Evolutionary conservation across 2,113 vertebrate species (phyloP).

Genomic region (Dipodomys merriami): DNA sequence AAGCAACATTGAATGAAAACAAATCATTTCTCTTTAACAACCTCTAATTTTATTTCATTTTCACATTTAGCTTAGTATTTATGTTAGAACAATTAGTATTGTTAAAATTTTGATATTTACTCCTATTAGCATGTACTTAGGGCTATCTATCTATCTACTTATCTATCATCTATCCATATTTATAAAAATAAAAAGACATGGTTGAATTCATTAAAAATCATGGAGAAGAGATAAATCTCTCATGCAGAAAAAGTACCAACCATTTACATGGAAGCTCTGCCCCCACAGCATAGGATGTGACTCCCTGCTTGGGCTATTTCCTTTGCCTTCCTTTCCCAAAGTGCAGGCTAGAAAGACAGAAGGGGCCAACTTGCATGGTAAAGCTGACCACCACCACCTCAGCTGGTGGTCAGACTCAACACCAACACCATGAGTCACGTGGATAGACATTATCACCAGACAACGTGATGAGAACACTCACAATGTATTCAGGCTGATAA

Average conservation of each 20-base stretch:
- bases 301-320: too few species aligned
- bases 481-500: too few species aligned
- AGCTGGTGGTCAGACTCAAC: neutral
- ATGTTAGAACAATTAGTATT: neutral
- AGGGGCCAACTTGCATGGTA: too few species aligned
- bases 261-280: too few species aligned
- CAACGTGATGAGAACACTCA: neutral
- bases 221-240: neutral
- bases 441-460: neutral
- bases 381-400: accelerated
- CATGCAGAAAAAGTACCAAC: neutral
- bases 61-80: neutral
- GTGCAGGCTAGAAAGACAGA: neutral
- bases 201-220: neutral
- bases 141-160: neutral
- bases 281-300: too few species aligned
- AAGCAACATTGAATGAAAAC: neutral
- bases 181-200: neutral
- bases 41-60: neutral
- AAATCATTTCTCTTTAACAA: neutral
- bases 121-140: neutral
- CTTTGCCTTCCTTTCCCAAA: neutral
- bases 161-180: too few species aligned
- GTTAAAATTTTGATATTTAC: neutral
- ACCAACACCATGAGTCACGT: neutral